phyloP scores from a whole-genome alignment of 92 coral and sea anemone genomes.

The Porites evermanni region DNA sequence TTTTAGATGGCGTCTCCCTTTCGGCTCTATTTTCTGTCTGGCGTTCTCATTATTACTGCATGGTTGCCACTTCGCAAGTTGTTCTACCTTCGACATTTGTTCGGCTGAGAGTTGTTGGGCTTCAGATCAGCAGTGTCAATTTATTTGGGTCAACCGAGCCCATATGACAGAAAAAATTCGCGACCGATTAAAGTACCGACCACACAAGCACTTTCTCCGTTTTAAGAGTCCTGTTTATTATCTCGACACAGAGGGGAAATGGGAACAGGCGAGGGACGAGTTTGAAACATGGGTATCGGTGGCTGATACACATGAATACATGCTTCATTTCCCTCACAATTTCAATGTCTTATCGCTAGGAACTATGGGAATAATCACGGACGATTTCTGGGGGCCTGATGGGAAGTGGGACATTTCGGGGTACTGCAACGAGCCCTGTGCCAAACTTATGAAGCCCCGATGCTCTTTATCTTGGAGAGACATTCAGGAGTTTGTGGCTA shows the following conservation, averaged over 20 bases:
- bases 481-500: slow-evolving; percentile 36
- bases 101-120: slow-evolving; percentile 14
- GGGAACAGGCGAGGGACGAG: slow-evolving; percentile 11
- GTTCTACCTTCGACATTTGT: slow-evolving; percentile 3
- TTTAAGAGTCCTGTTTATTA: slow-evolving; percentile 45
- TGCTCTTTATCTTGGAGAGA: slow-evolving; percentile 51
- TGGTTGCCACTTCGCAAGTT: not conserved
- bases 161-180: slow-evolving; percentile 29
- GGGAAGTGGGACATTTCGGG: slow-evolving; percentile 26
- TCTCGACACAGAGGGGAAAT: not conserved
- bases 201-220: slow-evolving; percentile 53
- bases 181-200: slow-evolving; percentile 46
- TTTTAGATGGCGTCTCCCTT: slow-evolving; percentile 16
- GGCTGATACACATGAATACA: slow-evolving; percentile 47
- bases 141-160: slow-evolving; percentile 50
- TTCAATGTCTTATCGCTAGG: slow-evolving; percentile 53
- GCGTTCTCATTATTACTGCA: not conserved
- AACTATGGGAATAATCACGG: slow-evolving; percentile 51
- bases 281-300: slow-evolving; percentile 63
- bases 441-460: not conserved
- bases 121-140: slow-evolving; percentile 31
- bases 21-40: slow-evolving; percentile 1
- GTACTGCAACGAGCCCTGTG: slow-evolving; percentile 20
- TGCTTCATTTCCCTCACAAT: slow-evolving; percentile 62
- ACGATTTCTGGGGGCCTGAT: slow-evolving; percentile 22